These are phyloP conservation scores for Clupea harengus DNA, from an alignment of 2,113 vertebrate genomes.

Conservation along the genomic window DNA sequence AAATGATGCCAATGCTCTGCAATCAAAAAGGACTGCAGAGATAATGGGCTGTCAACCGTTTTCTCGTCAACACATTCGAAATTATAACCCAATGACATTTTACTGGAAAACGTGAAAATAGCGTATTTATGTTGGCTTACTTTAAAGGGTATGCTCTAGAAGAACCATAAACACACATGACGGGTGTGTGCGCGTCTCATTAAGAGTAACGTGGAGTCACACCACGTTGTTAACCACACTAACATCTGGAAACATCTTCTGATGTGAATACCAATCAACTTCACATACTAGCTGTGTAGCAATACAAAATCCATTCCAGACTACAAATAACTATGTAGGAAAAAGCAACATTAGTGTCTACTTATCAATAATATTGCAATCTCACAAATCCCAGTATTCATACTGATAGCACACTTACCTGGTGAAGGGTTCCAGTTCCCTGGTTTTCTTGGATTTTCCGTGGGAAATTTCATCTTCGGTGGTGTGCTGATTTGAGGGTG, in stretches of 20 bases:
- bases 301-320: background rate
- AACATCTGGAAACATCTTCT: conserved; percentile 1
- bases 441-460: conserved; percentile 92
- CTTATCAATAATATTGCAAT: background rate
- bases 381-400: background rate
- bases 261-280: background rate
- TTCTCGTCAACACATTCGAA: background rate
- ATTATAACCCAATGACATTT: background rate
- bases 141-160: background rate
- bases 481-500: background rate
- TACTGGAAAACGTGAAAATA: background rate
- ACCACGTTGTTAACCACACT: background rate
- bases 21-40: background rate
- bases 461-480: conserved; percentile 97
- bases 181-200: background rate
- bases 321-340: background rate
- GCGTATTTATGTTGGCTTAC: background rate
- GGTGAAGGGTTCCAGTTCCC: conserved; percentile 89
- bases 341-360: background rate
- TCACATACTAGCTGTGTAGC: background rate
- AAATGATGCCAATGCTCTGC: background rate
- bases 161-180: background rate
- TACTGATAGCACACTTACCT: conserved; percentile 61
- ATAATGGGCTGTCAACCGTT: background rate
- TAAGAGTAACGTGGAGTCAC: background rate